Conservation (phyloP, 2,888 invertebrate genomes). For the Crioceris asparagi region DNA sequence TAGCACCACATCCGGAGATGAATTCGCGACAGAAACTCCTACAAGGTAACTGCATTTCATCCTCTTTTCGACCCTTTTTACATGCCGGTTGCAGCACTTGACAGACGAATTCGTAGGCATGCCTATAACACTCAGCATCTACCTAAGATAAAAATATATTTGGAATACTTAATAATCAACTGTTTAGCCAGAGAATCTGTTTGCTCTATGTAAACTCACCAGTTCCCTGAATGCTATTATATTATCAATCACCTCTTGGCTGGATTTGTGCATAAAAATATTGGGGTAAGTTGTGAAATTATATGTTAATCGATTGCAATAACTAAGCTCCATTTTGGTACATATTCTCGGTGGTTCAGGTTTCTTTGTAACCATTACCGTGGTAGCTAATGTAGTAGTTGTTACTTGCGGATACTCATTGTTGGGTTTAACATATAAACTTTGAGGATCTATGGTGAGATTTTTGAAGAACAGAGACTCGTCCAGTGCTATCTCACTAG, state of each 20-base stretch:
- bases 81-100: slow-evolving; percentile 78
- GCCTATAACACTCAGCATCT: slow-evolving; percentile 80
- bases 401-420: slow-evolving; percentile 32
- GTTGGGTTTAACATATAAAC: slow-evolving; percentile 52
- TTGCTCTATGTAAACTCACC: slow-evolving; percentile 9
- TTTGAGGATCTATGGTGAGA: slow-evolving; percentile 52
- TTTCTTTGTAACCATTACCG: slow-evolving; percentile 42
- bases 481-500: slow-evolving; percentile 50
- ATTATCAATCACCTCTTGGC: slow-evolving; percentile 58
- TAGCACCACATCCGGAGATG: slow-evolving; percentile 69
- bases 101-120: slow-evolving; percentile 84
- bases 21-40: slow-evolving; percentile 78
- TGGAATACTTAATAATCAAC: background rate
- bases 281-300: slow-evolving; percentile 80
- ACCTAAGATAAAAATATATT: too few species aligned
- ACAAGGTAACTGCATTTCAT: slow-evolving; percentile 59
- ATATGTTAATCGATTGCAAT: slow-evolving; percentile 63
- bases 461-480: slow-evolving; percentile 52
- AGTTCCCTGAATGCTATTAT: slow-evolving; percentile 61
- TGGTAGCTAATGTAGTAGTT: slow-evolving; percentile 30
- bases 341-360: slow-evolving; percentile 56
- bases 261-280: slow-evolving; percentile 52
- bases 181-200: background rate
- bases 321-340: slow-evolving; percentile 51
- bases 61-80: slow-evolving; percentile 36